Base-by-base conservation (phyloP, 2,888 invertebrate species). In the Chymomyza procnemis region DNA sequence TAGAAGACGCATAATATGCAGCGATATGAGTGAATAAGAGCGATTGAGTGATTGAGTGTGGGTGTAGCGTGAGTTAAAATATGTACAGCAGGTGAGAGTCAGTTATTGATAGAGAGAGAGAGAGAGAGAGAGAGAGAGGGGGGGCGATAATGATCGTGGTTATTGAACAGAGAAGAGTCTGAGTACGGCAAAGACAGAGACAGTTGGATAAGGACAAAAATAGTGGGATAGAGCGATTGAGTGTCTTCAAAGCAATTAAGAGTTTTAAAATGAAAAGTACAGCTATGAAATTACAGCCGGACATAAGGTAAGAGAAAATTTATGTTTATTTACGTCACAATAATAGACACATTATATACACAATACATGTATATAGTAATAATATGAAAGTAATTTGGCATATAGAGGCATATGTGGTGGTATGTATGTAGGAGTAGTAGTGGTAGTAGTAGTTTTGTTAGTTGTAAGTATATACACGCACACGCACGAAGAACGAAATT, bases 21-120 rank as follows among this genome's bases (percentile, higher is more conserved):
- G 58, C 71, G 64, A 67, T 30, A 56, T 73, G 52, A 64, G 61
- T 66, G 52, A 18, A 8, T 19, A 19, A 21, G 65, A 12, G 41
- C 50, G 34, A 16, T 47, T 48, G 47, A 26, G 48, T 26, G 26
- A 26, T 4, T 26, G 26, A 34, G 12, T 41, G 34, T 2, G 34
- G 4, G 34, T 41, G 34, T 26, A 41, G 34, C 34, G 26, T 26
- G 26, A 26, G 26, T 26, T 26, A 6, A 4, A 26, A 26, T 26
- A 41, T 41, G 52, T 14, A 64, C 16, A 54, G 46, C 59, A 3
- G 61, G 46, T 55, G 30, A 66, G 30, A 60, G 66, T n/a, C n/a
- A n/a, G n/a, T n/a, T n/a, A n/a, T n/a, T n/a, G n/a, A 55, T 30
- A 61, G 34, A 48, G 66, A 52, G 22, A 61, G 30, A 0, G 55